Evolutionary conservation across 1,140 invertebrate genomes (phyloP).

Genomic region (Eriosoma lanigerum): DNA sequence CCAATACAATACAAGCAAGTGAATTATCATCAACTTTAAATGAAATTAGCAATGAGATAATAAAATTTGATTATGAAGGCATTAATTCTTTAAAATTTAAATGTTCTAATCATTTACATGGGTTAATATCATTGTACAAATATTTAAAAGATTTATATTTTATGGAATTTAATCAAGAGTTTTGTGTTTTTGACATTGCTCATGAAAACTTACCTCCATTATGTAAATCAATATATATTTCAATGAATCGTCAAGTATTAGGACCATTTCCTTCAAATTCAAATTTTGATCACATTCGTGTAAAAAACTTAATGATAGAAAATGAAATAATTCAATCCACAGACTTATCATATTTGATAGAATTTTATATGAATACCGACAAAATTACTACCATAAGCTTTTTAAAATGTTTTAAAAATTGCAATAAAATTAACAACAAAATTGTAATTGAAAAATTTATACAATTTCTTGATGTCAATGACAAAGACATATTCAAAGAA

Average conservation of each 20-base stretch:
- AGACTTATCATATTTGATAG: background rate
- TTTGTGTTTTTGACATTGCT: background rate
- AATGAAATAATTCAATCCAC: slow-evolving; percentile 9
- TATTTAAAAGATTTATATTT: slow-evolving; percentile 41
- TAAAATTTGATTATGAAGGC: background rate
- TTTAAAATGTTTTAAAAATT: slow-evolving; percentile 29
- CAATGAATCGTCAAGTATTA: slow-evolving; percentile 8
- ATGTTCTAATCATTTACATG: slow-evolving; percentile 38
- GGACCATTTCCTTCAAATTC: slow-evolving; percentile 31
- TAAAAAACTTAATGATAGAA: slow-evolving; percentile 42
- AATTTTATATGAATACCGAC: background rate
- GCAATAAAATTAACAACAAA: background rate
- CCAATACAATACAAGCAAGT: slow-evolving; percentile 21
- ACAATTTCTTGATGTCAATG: background rate
- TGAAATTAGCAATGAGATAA: slow-evolving; percentile 5
- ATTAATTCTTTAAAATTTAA: slow-evolving; percentile 10
- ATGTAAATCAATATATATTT: slow-evolving; percentile 44
- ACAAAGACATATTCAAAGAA: slow-evolving; percentile 28
- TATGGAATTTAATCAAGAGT: slow-evolving; percentile 29
- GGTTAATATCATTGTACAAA: slow-evolving; percentile 15
- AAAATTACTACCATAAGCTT: slow-evolving; percentile 2
- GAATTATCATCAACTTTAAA: slow-evolving; percentile 29
- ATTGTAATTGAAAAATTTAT: background rate
- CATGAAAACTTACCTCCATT: slow-evolving; percentile 38
- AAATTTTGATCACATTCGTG: background rate